Evolutionary conservation across 2,888 invertebrate genomes (phyloP), one percentile per base, ranked within the genome.

Genomic region (Melipona bicolor): DNA sequence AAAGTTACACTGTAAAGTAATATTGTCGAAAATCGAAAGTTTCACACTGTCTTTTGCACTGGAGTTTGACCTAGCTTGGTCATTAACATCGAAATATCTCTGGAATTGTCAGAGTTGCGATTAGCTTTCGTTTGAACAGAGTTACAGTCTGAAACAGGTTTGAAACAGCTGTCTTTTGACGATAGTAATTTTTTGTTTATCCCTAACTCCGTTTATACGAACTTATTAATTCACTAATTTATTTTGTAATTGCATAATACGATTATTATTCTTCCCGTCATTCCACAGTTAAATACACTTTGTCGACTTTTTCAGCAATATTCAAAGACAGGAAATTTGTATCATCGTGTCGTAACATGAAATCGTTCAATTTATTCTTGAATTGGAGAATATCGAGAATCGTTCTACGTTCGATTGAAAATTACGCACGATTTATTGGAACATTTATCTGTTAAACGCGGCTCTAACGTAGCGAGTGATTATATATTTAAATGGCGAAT

Each of bases 31-130:
- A 65, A 62, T 65, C 4, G 52, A 52, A 21, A 36, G 11, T 43
- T 75, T 4, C 4, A 21, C 0, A 36, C 15, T 64, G 13, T 52
- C 52, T 21, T n/a, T 17, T 5, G 27, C 52, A 19, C 3, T 5
- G 27, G 13, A 19, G 19, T 9, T 24, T 4, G 21, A 24, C 5
- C 32, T 0, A 9, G 17, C 3, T 9, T 6, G 24, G 36, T 21
- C 54, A 67, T 75, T 56, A 54, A 24, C 15, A 54, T 24, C 15
- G 17, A 75, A 67, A 24, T 75, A 27, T 68, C 43, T 21, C 4
- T 21, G 36, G 24, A 74, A 52, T 6, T 36, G 19, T 24, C 9
- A 19, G 24, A 9, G 24, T 43, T 36, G 19, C 9, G 13, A 27
- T 36, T 43, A 75, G n/a, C 52, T 67, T 43, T 75, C 36, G 21